Evolutionary conservation across 2,888 invertebrate genomes (phyloP).

Genomic region (Tipula unca): DNA sequence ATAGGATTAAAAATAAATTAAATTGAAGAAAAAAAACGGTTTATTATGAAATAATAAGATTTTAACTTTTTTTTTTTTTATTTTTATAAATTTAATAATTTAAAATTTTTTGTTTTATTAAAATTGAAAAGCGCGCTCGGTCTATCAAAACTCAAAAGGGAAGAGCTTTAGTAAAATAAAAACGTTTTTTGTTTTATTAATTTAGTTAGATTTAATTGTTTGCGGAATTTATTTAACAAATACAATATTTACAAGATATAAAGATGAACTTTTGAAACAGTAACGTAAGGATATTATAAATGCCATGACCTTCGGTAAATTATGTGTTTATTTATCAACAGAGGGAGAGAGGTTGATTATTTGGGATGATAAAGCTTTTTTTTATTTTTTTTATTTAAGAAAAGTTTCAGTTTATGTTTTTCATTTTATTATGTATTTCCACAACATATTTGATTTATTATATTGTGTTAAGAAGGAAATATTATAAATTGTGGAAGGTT

Average conservation of each 20-base stretch:
- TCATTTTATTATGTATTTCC: background rate
- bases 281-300: background rate
- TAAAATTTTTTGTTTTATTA: background rate
- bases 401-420: background rate
- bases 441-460: background rate
- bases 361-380: background rate
- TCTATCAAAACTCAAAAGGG: background rate
- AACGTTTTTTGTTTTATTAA: background rate
- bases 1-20: conserved; percentile 8
- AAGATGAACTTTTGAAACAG: background rate
- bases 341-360: background rate
- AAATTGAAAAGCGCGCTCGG: background rate
- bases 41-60: background rate
- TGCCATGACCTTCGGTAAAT: background rate
- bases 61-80: background rate
- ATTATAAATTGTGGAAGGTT: background rate
- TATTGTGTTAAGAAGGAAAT: background rate
- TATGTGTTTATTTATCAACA: background rate
- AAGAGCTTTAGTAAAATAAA: background rate
- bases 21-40: background rate
- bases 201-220: background rate
- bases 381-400: background rate
- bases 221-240: background rate
- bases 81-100: background rate
- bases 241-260: no score